phyloP scores from a whole-genome alignment of 2,888 invertebrate genomes.

The Hirtodrosophila histrioides region DNA sequence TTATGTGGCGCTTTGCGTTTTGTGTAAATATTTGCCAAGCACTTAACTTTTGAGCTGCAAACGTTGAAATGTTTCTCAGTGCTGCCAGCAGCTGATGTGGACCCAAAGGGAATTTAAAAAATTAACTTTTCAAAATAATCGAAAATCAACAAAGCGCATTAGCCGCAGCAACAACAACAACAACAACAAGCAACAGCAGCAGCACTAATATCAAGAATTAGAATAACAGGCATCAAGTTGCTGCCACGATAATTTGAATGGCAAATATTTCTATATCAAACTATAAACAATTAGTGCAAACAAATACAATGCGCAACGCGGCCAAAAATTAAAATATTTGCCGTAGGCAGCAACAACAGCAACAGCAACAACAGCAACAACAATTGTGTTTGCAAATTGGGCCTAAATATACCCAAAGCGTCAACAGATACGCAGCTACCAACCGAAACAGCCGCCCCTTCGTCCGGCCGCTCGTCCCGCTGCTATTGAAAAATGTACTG shows the following conservation, averaged over 20 bases:
- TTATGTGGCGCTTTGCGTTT: slow-evolving; percentile 53
- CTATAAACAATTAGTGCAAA: slow-evolving; percentile 78
- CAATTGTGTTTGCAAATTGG: slow-evolving; percentile 55
- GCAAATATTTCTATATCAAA: slow-evolving; percentile 75
- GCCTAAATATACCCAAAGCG: slow-evolving; percentile 73
- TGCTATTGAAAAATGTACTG: slow-evolving; percentile 14
- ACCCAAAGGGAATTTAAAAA: neutral
- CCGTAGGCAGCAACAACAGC: slow-evolving; percentile 22
- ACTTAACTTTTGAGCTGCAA: slow-evolving; percentile 57
- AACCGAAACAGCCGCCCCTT: neutral
- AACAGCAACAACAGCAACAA: slow-evolving; percentile 18
- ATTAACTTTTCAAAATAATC: slow-evolving; percentile 20
- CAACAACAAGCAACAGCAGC: slow-evolving; percentile 30
- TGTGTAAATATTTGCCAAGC: slow-evolving; percentile 76
- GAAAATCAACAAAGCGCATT: slow-evolving; percentile 40
- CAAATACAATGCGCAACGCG: slow-evolving; percentile 52
- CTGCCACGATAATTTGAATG: slow-evolving; percentile 74
- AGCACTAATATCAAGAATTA: slow-evolving; percentile 39
- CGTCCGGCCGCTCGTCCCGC: neutral
- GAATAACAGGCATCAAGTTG: slow-evolving; percentile 46
- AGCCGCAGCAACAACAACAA: neutral
- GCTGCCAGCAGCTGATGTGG: slow-evolving; percentile 18
- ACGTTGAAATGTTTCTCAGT: slow-evolving; percentile 24
- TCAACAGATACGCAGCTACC: slow-evolving; percentile 7
- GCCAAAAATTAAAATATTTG: slow-evolving; percentile 68